A percentile compares a stretch with the other conserved stretches of the same genome.
Conservation (phyloP, 2,113 vertebrate species). For the Melanocharis versteri region DNA sequence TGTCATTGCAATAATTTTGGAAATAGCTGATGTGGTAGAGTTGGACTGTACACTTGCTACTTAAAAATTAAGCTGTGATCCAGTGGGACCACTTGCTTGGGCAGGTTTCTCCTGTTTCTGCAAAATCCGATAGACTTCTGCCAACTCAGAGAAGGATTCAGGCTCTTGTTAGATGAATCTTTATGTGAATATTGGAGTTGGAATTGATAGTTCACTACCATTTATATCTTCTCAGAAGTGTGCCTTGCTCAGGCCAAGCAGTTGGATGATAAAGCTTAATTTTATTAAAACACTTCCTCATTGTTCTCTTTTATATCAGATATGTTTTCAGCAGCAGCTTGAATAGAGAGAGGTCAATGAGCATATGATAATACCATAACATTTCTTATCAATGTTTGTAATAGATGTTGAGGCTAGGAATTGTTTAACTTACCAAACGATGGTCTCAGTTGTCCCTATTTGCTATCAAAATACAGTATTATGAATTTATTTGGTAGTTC, state of each 20-base stretch:
- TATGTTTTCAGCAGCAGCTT: background rate
- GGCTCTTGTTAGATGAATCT: background rate
- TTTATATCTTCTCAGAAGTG: background rate
- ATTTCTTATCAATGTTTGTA: background rate
- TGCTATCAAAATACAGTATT: background rate
- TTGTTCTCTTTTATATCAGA: background rate
- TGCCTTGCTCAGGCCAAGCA: background rate
- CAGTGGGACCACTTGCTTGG: background rate
- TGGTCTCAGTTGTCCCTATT: background rate
- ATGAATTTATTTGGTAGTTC: background rate
- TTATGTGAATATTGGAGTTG: background rate
- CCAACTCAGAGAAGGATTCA: background rate
- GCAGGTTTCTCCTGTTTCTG: background rate
- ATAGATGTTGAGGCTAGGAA: background rate
- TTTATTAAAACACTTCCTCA: conserved; percentile 10
- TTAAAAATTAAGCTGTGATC: background rate
- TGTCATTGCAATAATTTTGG: background rate
- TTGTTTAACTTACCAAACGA: background rate
- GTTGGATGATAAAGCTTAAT: background rate
- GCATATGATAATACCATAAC: background rate
- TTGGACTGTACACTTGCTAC: background rate
- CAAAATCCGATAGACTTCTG: background rate
- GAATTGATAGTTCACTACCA: background rate
- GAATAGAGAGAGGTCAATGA: background rate
- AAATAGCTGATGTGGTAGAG: background rate